Percentiles rank a stretch among this genome's conserved stretches.
Conservation (phyloP, 2,113 vertebrate species). For the Nicator chloris region DNA sequence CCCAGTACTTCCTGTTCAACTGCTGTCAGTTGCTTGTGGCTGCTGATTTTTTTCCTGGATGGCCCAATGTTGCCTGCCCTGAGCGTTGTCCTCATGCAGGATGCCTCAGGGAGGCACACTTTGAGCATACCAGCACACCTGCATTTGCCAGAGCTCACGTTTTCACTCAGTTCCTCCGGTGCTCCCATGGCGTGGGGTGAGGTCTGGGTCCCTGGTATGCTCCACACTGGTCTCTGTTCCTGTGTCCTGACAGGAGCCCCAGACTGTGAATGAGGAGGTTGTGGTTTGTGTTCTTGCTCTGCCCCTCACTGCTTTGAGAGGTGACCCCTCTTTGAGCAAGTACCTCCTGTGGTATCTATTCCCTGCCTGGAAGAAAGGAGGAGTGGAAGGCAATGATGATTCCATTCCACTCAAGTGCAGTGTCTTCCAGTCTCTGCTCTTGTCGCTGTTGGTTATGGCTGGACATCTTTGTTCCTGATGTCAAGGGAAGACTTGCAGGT, state of each 20-base stretch:
- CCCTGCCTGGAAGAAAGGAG: background rate
- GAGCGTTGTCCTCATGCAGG: rapidly evolving
- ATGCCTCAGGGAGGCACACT: background rate
- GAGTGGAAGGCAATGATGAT: background rate
- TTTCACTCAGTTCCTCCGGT: background rate
- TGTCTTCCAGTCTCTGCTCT: background rate
- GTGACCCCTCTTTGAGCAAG: background rate
- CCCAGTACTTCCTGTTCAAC: background rate
- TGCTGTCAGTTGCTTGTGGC: background rate
- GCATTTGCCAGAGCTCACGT: background rate
- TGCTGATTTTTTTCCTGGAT: background rate
- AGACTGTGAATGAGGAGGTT: background rate
- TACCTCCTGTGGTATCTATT: background rate
- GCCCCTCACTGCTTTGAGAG: background rate
- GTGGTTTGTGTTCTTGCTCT: background rate
- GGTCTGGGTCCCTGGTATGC: background rate
- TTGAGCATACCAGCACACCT: background rate
- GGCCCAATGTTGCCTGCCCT: background rate
- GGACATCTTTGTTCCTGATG: background rate
- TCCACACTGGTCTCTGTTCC: background rate
- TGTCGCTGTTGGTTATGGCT: background rate
- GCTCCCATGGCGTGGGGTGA: background rate
- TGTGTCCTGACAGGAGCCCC: background rate
- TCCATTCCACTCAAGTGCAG: background rate
- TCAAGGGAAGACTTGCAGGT: background rate